Conservation (phyloP, 2,797 vertebrate genomes). For the Phoeniculus purpureus region DNA sequence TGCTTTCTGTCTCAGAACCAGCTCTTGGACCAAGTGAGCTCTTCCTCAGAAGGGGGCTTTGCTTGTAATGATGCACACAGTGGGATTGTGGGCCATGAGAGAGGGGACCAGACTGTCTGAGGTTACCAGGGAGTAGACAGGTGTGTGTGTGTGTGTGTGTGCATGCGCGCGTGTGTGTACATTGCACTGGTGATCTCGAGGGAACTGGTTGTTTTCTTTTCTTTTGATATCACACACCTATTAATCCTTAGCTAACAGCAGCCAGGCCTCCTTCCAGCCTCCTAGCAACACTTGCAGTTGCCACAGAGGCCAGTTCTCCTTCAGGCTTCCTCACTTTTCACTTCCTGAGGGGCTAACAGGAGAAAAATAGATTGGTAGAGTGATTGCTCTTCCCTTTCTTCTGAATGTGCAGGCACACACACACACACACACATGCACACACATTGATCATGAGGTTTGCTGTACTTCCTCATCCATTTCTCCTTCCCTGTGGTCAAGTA, state of each 20-base stretch:
- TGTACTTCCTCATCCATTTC: not conserved
- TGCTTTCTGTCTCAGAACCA: not conserved
- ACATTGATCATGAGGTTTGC: not conserved
- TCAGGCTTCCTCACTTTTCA: constrained; percentile 36
- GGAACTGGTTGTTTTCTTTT: constrained; percentile 64
- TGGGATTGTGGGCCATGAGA: not conserved
- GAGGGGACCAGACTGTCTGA: not conserved
- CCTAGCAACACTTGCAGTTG: constrained; percentile 77
- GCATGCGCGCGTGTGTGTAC: not conserved
- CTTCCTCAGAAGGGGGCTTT: not conserved
- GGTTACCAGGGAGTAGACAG: not conserved
- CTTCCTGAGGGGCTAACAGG: not conserved
- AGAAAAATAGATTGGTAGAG: not conserved
- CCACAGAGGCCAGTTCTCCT: constrained; percentile 18
- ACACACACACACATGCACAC: not conserved
- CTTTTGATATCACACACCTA: constrained; percentile 71
- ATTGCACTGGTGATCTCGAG: constrained; percentile 37
- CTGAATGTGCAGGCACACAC: not conserved
- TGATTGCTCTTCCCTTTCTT: not conserved
- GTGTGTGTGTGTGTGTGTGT: not conserved
- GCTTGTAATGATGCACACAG: not conserved
- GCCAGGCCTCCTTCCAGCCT: constrained; percentile 70
- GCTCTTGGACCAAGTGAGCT: not conserved
- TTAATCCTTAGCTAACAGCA: constrained; percentile 70
- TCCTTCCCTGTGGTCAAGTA: not conserved